These are phyloP conservation scores for Patella pellucida DNA, from an alignment of 2,888 invertebrate species.

Conservation along the genomic window DNA sequence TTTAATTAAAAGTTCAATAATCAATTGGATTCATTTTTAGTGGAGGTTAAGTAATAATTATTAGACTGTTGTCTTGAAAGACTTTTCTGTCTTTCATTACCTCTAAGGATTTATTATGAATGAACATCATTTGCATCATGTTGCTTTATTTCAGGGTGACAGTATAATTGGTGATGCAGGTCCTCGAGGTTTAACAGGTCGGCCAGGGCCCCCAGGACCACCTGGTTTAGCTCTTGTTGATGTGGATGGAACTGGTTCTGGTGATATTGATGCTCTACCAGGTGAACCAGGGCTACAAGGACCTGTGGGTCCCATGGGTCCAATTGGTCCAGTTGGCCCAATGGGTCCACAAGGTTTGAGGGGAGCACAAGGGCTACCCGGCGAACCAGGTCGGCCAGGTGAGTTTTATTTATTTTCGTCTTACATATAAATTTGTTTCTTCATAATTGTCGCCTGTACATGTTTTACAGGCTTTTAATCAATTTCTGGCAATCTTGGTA, in stretches of 20 bases:
- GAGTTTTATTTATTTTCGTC: not conserved
- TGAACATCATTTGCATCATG: too few species aligned
- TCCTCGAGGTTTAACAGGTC: conserved; percentile 37
- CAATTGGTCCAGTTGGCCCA: conserved; percentile 42
- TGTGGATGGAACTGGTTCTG: conserved; percentile 22
- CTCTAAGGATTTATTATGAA: too few species aligned
- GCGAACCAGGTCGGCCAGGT: conserved; percentile 8
- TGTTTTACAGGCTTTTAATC: too few species aligned
- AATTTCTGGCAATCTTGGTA: too few species aligned
- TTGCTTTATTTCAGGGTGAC: conserved; percentile 29
- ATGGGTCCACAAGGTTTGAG: conserved; percentile 11
- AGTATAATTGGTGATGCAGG: conserved; percentile 34
- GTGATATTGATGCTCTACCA: conserved; percentile 19
- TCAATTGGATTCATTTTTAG: too few species aligned
- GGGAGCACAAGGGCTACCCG: conserved; percentile 5
- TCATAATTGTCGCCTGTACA: too few species aligned
- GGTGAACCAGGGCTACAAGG: conserved; percentile 34
- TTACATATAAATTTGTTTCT: too few species aligned
- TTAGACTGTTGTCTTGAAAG: too few species aligned
- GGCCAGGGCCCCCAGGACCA: conserved; percentile 35
- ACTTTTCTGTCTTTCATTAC: too few species aligned
- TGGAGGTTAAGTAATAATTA: too few species aligned
- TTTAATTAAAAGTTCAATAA: too few species aligned
- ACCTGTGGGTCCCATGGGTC: conserved; percentile 38
- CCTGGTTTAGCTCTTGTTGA: conserved; percentile 24